Evolutionary conservation across 1,140 invertebrate species (phyloP).

Genomic region (Solenopsis fugax): DNA sequence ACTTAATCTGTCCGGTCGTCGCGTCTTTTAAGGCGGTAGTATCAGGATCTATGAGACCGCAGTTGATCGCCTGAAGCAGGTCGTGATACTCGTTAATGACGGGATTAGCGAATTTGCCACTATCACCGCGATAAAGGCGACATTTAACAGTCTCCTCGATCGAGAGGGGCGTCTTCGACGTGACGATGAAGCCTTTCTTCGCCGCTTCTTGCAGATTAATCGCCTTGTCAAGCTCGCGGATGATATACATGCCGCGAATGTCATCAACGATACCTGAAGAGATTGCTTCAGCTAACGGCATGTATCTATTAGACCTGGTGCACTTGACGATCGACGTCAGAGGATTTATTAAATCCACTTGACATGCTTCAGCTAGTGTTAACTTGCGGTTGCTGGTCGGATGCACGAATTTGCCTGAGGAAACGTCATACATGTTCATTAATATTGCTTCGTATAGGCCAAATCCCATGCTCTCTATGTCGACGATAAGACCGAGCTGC

Average conservation of each 20-base stretch:
- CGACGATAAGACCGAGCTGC: conserved; percentile 92
- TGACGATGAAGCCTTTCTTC: conserved; percentile 91
- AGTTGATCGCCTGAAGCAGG: conserved; percentile 90
- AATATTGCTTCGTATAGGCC: conserved; percentile 93
- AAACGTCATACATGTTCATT: conserved; percentile 93
- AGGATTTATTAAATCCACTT: conserved; percentile 93
- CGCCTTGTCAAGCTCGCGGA: conserved; percentile 63
- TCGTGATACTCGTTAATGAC: conserved; percentile 90
- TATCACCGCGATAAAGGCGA: conserved; percentile 92
- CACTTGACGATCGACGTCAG: conserved; percentile 93
- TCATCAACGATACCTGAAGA: conserved; percentile 91
- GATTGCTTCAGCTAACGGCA: conserved; percentile 92
- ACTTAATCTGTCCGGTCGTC: conserved; percentile 90
- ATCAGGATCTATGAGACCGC: conserved; percentile 91
- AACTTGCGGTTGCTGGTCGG: conserved; percentile 92
- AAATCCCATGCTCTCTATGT: conserved; percentile 94
- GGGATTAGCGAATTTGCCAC: conserved; percentile 93
- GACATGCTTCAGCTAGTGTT: conserved; percentile 92
- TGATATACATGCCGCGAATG: conserved; percentile 89
- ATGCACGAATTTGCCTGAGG: conserved; percentile 92
- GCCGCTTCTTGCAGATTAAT: conserved; percentile 91
- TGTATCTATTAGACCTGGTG: conserved; percentile 89
- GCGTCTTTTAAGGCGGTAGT: conserved; percentile 93
- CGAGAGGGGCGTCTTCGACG: conserved; percentile 90
- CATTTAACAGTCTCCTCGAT: conserved; percentile 93